These are phyloP conservation scores for Bombus haemorrhoidalis DNA, from an alignment of 1,140 invertebrate species.

Conservation along the genomic window DNA sequence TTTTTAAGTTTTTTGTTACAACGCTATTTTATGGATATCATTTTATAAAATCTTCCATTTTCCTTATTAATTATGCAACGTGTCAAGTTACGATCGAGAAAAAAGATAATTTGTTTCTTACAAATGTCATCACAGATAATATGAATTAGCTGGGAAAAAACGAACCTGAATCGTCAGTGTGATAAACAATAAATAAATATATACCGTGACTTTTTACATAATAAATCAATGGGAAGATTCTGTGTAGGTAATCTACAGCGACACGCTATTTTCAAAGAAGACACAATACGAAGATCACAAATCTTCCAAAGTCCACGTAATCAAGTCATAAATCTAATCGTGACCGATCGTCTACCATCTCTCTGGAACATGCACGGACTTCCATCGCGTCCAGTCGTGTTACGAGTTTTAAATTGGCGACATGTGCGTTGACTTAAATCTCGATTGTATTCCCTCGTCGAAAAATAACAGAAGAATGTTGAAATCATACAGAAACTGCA, in stretches of 20 bases:
- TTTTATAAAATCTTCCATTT: background rate
- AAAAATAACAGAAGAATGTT: too few species aligned
- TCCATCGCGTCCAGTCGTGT: background rate
- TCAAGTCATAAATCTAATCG: slow-evolving; percentile 6
- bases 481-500: slow-evolving; percentile 1
- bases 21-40: background rate
- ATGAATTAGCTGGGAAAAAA: background rate
- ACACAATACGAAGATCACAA: background rate
- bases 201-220: background rate
- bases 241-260: background rate
- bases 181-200: too few species aligned
- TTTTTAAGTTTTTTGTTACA: background rate
- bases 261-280: background rate
- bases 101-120: too few species aligned
- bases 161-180: background rate
- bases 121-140: too few species aligned
- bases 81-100: too few species aligned
- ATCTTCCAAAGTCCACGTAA: background rate
- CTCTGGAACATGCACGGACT: background rate
- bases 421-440: background rate
- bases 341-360: background rate
- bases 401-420: background rate
- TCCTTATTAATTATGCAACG: background rate
- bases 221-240: background rate
- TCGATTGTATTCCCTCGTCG: background rate